These are phyloP conservation scores for Drosophila ogumai DNA, from an alignment of 1,140 invertebrate species.

Conservation along the genomic window DNA sequence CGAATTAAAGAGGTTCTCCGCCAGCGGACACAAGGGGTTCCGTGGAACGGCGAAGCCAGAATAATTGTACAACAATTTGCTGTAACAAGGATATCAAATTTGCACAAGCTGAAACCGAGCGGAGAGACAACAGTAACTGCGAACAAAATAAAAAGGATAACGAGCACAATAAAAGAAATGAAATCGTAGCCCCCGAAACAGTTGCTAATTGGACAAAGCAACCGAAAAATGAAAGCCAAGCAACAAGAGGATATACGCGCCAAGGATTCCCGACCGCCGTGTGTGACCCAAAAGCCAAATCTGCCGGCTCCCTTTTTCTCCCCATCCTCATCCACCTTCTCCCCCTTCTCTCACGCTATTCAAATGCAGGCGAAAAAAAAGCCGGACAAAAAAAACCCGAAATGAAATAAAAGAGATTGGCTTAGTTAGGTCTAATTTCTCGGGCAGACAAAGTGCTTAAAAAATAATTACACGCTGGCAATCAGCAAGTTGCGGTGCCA, in stretches of 20 bases:
- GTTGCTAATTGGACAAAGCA: constrained; percentile 83
- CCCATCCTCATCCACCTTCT: background rate
- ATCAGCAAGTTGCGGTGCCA: constrained; percentile 62
- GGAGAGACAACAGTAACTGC: constrained; percentile 12
- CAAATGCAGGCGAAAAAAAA: constrained; percentile 51
- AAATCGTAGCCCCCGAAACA: constrained; percentile 79
- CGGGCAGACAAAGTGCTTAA: constrained; percentile 78
- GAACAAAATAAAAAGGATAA: constrained; percentile 78
- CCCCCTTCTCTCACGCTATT: constrained; percentile 44
- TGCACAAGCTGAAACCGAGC: constrained; percentile 58
- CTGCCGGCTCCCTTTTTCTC: background rate
- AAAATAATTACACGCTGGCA: constrained; percentile 82
- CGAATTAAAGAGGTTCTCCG: constrained; percentile 44
- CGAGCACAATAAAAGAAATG: constrained; percentile 84
- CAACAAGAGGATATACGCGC: constrained; percentile 59
- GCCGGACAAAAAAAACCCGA: constrained; percentile 1
- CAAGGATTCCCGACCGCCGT: constrained; percentile 32
- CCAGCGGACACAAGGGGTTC: constrained; percentile 14
- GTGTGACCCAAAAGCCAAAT: constrained; percentile 54
- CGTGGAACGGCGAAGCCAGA: constrained; percentile 45
- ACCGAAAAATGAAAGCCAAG: constrained; percentile 69
- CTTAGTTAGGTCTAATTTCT: constrained; percentile 79
- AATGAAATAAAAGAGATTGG: constrained; percentile 59
- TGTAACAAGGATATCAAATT: constrained; percentile 83
- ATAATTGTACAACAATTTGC: constrained; percentile 82